phyloP scores from a whole-genome alignment of 2,888 invertebrate genomes.

The Cheiracanthium punctorium region DNA sequence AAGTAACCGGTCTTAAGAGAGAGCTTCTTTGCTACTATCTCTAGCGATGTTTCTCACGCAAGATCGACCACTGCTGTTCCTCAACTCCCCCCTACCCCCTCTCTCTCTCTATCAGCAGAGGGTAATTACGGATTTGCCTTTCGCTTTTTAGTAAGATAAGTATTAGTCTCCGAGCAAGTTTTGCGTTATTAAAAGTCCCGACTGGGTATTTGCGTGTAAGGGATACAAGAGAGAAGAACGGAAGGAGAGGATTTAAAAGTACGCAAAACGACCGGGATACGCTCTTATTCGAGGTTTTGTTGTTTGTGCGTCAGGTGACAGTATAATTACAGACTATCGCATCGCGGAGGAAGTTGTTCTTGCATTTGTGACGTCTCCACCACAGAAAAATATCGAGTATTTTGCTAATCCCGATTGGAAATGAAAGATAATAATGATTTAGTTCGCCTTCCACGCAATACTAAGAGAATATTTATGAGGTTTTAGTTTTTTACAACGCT shows the following conservation, averaged over 20 bases:
- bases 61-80: background rate
- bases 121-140: slow-evolving; percentile 51
- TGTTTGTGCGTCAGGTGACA: background rate
- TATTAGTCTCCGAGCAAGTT: slow-evolving; percentile 28
- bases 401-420: no score
- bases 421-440: no score
- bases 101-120: slow-evolving; percentile 10
- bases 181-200: slow-evolving; percentile 32
- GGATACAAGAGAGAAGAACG: slow-evolving; percentile 26
- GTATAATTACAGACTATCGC: slow-evolving; percentile 34
- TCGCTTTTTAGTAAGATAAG: slow-evolving; percentile 1
- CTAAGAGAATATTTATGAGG: no score
- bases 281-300: background rate
- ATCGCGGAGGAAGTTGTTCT: background rate
- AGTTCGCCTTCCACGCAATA: no score
- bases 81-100: background rate
- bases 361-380: background rate
- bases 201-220: background rate
- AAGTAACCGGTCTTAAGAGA: slow-evolving; percentile 28
- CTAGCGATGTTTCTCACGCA: slow-evolving; percentile 41
- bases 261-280: background rate
- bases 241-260: slow-evolving; percentile 8
- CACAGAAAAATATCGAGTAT: no score
- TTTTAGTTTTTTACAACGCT: no score
- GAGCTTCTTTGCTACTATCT: background rate